These are phyloP conservation scores for Sycophila texana DNA, from an alignment of 2,888 invertebrate species.

Conservation along the genomic window DNA sequence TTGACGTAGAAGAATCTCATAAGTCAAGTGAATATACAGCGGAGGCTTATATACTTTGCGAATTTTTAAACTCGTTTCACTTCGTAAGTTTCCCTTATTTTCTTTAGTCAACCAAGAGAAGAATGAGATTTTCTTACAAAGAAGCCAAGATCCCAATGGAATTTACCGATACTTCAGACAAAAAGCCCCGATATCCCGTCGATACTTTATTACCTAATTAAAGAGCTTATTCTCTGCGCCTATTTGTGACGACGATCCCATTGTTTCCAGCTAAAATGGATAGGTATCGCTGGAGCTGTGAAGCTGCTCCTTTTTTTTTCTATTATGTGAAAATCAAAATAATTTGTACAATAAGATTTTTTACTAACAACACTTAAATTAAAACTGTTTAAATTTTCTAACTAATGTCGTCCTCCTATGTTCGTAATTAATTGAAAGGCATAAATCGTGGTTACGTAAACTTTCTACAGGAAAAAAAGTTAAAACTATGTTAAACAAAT, in stretches of 20 bases:
- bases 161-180: constrained; percentile 31
- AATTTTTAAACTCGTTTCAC: constrained; percentile 36
- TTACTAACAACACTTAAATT: too few relatives aligned
- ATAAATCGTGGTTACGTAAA: too few relatives aligned
- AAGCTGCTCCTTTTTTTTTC: background rate
- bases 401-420: too few relatives aligned
- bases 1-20: background rate
- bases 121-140: constrained; percentile 12
- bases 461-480: too few relatives aligned
- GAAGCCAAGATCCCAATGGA: constrained; percentile 4
- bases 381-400: too few relatives aligned
- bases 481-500: too few relatives aligned
- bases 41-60: constrained; percentile 20
- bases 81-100: constrained; percentile 37
- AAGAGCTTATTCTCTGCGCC: background rate
- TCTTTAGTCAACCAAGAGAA: background rate
- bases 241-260: background rate
- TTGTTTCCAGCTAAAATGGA: too few relatives aligned
- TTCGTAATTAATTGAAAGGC: too few relatives aligned
- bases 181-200: background rate
- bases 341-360: background rate
- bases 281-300: too few relatives aligned
- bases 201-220: constrained; percentile 35
- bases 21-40: constrained; percentile 10
- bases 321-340: background rate